Conservation (phyloP, 2,888 invertebrate species). For the Troides aeacus region DNA sequence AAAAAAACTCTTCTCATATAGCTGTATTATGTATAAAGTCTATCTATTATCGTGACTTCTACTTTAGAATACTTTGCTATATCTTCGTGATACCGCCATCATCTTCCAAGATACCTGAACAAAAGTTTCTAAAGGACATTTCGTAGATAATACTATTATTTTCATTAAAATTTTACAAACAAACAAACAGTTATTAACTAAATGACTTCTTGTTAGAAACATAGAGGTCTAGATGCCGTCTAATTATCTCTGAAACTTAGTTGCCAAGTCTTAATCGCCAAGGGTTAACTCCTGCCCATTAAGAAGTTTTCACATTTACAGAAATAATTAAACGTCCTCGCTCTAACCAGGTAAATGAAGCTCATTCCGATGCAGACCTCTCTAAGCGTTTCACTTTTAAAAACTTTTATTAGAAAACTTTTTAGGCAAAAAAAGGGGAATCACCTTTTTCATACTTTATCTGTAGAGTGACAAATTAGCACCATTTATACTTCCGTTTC, state of each 20-base stretch:
- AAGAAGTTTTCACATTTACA: conserved; percentile 71
- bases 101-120: no score
- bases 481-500: background rate
- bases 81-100: no score
- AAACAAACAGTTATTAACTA: background rate
- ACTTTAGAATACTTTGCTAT: no score
- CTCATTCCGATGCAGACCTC: conserved; percentile 57
- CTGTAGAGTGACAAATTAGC: background rate
- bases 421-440: background rate
- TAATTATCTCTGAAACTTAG: conserved; percentile 21
- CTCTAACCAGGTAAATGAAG: conserved; percentile 31
- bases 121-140: no score
- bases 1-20: no score
- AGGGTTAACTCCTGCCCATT: conserved; percentile 48
- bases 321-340: conserved; percentile 65
- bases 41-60: no score
- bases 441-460: background rate
- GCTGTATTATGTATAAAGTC: no score
- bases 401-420: conserved; percentile 53
- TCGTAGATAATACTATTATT: no score
- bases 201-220: background rate
- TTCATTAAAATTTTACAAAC: background rate
- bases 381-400: conserved; percentile 69
- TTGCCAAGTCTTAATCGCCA: conserved; percentile 52
- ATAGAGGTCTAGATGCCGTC: conserved; percentile 6